Evolutionary conservation across 37 sponge, comb jelly and placozoan species (phyloP), one percentile per base, ranked within the genome.

Genomic region (Halisarca cf. caerulea): DNA sequence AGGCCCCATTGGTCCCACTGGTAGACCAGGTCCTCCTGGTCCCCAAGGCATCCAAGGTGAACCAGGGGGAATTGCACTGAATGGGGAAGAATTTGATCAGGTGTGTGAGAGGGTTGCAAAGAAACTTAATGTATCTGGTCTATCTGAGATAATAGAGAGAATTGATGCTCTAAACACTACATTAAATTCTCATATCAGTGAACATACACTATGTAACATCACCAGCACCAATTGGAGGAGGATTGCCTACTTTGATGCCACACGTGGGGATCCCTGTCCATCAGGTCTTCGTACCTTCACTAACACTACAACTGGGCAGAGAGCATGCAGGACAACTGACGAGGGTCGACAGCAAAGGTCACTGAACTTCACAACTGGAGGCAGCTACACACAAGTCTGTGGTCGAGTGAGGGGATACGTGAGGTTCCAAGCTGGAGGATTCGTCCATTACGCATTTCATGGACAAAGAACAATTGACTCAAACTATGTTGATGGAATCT

Each of bases 1-100:
- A 30, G 86, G 86, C 14, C 59, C 43, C 8, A 32, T 40, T 23
- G 86, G 86, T 37, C 24, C 53, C 44, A 6, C 30, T 11, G 86
- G 86, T 33, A 57, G 45, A 40, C 35, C 27, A 25, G 86, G 86
- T 34, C 35, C 30, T 28, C 69, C 69, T 68, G 69, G 69, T 68
- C 35, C 35, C n/a, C 35, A 8, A 34, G 69, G 69, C 1, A n/a
- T 20, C 21, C 32, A 36, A 77, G 78, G 78, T 5, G 78, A 8
- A 24, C 53, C 14, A 37, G 78, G 78, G 11, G 51, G 11, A 14
- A 47, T 11, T 11, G 51, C 11, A 47, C 51, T 47, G 9, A 47
- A 6, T 47, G 11, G 11, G 11, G 51, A 47, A 47, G 51, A 47
- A 47, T 47, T 47, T 47, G 51, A 47, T 47, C 51, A 11, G 6